Evolutionary conservation across 53 echinoderm and acorn worm species (phyloP), one percentile per base, ranked within the genome.

Genomic region (Echinometra lucunter): DNA sequence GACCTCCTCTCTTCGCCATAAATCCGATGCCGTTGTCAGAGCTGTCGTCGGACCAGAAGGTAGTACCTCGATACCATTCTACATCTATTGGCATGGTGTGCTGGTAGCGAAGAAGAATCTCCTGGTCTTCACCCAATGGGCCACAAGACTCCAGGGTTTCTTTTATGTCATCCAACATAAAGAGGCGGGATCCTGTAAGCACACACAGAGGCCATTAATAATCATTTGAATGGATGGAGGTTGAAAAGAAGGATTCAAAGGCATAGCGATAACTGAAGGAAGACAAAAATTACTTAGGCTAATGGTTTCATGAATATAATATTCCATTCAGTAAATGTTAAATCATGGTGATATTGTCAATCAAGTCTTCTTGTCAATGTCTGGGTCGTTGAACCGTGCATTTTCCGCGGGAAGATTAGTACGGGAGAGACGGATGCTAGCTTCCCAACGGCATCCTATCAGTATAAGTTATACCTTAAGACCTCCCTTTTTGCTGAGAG

Each of bases 31-130:
- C 91, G 1, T n/a, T 19, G 67, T 38, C 19, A 3, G 67, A 30
- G 30, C 53, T 49, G 45, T 21, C 44, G 37, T 91, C 91, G 37
- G 91, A 70, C 91, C 91, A 91, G 45, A 91, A 6, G 9, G 69
- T 25, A 28, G 91, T 27, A 3, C 91, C 91, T 69, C 91, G 19
- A 60, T 69, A 91, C 91, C 91, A 91, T 91, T 44, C 91, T 28
- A 91, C 38, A 40, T 91, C 91, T 12, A 44, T n/a, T 21, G 91
- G 91, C 5, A 44, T 13, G 10, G 91, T 66, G 30, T 27, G 13
- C 45, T 60, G 69, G 45, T 66, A 66, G 21, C 27, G 17, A 44
- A 91, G n/a, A 28, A 40, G 66, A n/a, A 91, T 17, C 0, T 70
- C n/a, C 5, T 66, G 49, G 72, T 91, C 60, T 38, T 89, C 72